Percentiles rank a stretch among this genome's conserved stretches.
phyloP scores from a whole-genome alignment of 1,140 invertebrate species.

The Drosophila lacertosa region DNA sequence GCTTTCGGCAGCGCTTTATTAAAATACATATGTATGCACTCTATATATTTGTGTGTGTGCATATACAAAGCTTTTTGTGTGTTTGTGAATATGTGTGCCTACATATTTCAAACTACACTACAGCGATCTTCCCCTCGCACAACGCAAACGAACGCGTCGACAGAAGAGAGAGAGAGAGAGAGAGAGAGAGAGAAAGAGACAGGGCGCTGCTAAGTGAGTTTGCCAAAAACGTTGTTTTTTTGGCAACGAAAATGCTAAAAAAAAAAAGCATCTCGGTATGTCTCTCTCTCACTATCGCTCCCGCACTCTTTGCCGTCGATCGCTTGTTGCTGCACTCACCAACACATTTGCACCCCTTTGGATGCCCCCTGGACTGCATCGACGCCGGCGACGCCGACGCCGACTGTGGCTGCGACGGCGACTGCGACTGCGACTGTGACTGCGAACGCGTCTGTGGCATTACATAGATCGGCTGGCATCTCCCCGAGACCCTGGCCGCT shows the following conservation, averaged over 20 bases:
- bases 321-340: conserved; percentile 9
- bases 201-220: conserved; percentile 46
- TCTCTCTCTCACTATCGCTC: neutral
- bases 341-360: conserved; percentile 23
- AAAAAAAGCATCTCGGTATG: no score
- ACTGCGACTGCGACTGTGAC: neutral
- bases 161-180: conserved; percentile 1
- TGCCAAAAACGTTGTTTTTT: conserved; percentile 39
- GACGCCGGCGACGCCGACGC: conserved; percentile 4
- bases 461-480: conserved; percentile 60
- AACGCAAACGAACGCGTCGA: neutral
- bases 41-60: no score
- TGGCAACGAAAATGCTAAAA: no score
- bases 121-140: conserved; percentile 18
- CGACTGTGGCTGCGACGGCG: conserved; percentile 1
- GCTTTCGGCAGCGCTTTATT: neutral
- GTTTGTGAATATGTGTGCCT: conserved; percentile 32
- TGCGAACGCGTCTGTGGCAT: no score
- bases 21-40: neutral
- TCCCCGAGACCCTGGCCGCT: neutral
- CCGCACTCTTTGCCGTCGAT: conserved; percentile 29
- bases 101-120: conserved; percentile 63
- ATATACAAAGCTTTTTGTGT: conserved; percentile 1
- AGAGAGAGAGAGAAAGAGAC: conserved; percentile 1
- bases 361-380: conserved; percentile 44